Conservation (phyloP, 2,888 invertebrate species). For the Caradrina clavipalpis region DNA sequence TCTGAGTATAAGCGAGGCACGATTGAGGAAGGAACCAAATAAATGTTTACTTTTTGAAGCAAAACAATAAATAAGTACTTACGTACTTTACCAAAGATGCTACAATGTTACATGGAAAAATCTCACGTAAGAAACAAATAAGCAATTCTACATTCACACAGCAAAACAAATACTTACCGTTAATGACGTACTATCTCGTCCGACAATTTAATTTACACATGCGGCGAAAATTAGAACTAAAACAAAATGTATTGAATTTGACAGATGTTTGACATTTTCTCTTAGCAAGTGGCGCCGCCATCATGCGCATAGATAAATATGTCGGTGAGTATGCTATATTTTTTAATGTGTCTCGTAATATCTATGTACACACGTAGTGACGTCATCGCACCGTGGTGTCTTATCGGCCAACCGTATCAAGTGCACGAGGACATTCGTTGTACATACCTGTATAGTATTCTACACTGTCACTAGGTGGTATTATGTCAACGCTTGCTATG, state of each 20-base stretch:
- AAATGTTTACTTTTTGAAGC: slow-evolving; percentile 28
- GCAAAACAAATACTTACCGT: slow-evolving; percentile 35
- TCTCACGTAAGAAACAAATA: slow-evolving; percentile 29
- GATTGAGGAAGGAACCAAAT: slow-evolving; percentile 26
- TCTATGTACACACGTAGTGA: slow-evolving; percentile 49
- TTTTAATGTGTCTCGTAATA: slow-evolving; percentile 42
- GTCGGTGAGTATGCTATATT: slow-evolving; percentile 16
- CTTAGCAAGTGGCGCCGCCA: slow-evolving; percentile 20
- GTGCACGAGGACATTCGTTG: slow-evolving; percentile 51
- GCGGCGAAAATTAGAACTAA: slow-evolving; percentile 28
- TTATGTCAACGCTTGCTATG: slow-evolving; percentile 13
- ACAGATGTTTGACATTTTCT: slow-evolving; percentile 22
- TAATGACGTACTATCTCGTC: slow-evolving; percentile 46
- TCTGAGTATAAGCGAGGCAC: slow-evolving; percentile 24
- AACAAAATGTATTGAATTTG: slow-evolving; percentile 18
- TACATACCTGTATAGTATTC: slow-evolving; percentile 6
- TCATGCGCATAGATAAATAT: slow-evolving; percentile 11
- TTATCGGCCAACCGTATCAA: slow-evolving; percentile 60
- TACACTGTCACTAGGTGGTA: slow-evolving; percentile 25
- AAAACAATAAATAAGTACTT: slow-evolving; percentile 15
- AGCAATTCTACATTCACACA: slow-evolving; percentile 31
- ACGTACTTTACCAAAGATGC: background rate
- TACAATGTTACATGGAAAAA: slow-evolving; percentile 37
- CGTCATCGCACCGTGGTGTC: slow-evolving; percentile 47
- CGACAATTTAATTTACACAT: background rate